Conservation (phyloP, 2,888 invertebrate species). For the Lymantria dispar region DNA sequence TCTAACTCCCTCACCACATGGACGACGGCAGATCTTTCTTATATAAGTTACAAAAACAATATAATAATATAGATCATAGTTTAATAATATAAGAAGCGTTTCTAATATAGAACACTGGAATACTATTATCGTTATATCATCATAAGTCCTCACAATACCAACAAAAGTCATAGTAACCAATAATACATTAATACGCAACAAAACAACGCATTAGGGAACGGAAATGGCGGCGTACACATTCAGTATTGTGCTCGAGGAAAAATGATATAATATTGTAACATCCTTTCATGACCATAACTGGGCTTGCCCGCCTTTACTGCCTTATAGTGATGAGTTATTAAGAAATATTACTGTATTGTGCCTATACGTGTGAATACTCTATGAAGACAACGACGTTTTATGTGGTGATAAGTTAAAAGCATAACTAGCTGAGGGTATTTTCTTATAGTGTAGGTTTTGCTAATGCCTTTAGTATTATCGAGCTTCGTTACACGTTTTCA, state of each 20-base stretch:
- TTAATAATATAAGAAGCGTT: too few species aligned
- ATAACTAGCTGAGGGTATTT: too few species aligned
- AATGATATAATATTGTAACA: slow-evolving; percentile 81
- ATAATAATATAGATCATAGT: too few species aligned
- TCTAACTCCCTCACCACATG: too few species aligned
- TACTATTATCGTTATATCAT: too few species aligned
- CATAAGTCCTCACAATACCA: slow-evolving; percentile 22
- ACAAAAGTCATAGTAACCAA: slow-evolving; percentile 45
- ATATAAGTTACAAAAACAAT: too few species aligned
- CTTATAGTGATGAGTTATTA: slow-evolving; percentile 30
- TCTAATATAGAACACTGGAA: too few species aligned
- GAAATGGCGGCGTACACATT: slow-evolving; percentile 69
- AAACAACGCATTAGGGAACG: slow-evolving; percentile 75
- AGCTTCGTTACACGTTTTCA: too few species aligned
- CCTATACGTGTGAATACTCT: slow-evolving; percentile 14
- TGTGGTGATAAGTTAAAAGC: too few species aligned
- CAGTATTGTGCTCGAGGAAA: slow-evolving; percentile 69
- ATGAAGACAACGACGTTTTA: slow-evolving; percentile 6
- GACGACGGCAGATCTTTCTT: too few species aligned
- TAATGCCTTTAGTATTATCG: too few species aligned
- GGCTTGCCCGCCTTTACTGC: slow-evolving; percentile 57
- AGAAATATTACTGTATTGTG: slow-evolving; percentile 2
- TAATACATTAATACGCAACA: slow-evolving; percentile 49
- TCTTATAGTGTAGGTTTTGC: too few species aligned
- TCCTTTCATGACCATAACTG: slow-evolving; percentile 75